phyloP scores from a whole-genome alignment of 2,797 vertebrate genomes.

The Semotilus atromaculatus region DNA sequence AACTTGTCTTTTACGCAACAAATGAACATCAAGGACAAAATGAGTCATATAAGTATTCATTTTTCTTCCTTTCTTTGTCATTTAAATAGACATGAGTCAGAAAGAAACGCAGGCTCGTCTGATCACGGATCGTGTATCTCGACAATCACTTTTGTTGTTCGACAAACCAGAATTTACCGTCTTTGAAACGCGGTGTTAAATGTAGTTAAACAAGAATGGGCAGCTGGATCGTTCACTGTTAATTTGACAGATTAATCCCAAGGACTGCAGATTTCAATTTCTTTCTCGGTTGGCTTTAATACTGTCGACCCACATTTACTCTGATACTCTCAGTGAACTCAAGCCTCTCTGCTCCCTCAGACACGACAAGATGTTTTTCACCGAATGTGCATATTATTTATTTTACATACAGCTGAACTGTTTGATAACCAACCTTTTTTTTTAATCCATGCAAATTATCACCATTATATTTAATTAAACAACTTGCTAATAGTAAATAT shows the following conservation, averaged over 20 bases:
- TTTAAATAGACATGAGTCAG: background rate
- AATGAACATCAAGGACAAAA: slow-evolving; percentile 20
- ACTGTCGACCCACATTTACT: slow-evolving; percentile 51
- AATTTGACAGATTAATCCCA: slow-evolving; percentile 49
- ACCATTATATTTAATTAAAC: background rate
- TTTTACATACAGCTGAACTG: background rate
- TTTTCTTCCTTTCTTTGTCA: background rate
- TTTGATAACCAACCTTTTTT: background rate
- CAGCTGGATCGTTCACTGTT: slow-evolving; percentile 33
- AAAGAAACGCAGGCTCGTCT: slow-evolving; percentile 1
- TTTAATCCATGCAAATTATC: background rate
- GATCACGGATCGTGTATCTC: background rate
- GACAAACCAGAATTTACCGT: background rate
- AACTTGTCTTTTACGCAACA: slow-evolving; percentile 27
- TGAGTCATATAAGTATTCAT: background rate
- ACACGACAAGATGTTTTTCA: background rate
- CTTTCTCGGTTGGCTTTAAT: slow-evolving; percentile 42
- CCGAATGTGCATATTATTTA: background rate
- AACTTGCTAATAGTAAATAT: background rate
- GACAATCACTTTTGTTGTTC: slow-evolving; percentile 18
- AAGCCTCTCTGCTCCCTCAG: background rate
- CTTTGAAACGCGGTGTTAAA: slow-evolving; percentile 14
- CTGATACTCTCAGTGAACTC: slow-evolving; percentile 36
- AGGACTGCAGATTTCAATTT: slow-evolving; percentile 26
- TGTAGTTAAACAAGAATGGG: slow-evolving; percentile 34